Evolutionary conservation across 2,797 vertebrate species (phyloP), one percentile per base, ranked within the genome.

Genomic region (Sphaeramia orbicularis): DNA sequence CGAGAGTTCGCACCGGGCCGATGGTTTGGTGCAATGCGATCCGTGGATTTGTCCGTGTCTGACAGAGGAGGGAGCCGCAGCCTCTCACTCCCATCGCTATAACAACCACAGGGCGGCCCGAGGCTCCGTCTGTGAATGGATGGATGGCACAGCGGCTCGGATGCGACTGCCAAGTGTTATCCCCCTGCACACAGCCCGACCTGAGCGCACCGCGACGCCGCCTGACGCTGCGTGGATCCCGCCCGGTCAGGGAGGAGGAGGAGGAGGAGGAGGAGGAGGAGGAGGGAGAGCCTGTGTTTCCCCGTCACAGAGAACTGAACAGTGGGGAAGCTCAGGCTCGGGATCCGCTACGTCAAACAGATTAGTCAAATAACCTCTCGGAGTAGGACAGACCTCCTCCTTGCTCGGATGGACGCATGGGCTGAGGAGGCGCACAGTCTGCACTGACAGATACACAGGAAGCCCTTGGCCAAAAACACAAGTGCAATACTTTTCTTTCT

Each of bases 21-120:
- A 27, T 38, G 57, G 66, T 88, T 92, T 92, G 90, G 86, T 87
- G 91, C 91, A 92, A 85, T 91, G 90, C 89, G 87, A 92, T 6
- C 24, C 24, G 24, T 27, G 24, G 24, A 27, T 27, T 21, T 21
- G 58, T 14, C 38, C 52, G 71, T 61, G 72, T 69, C 67, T 61
- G 83, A 73, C 21, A 58, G 74, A 71, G 76, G 74, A 70, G 66
- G 70, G 68, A 78, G 73, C 81, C 61, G 80, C 83, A 69, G 8
- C 84, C 86, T 85, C 86, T 83, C 79, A 63, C 88, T 83, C 70
- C 65, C 14, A 79, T 74, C 50, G 76, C 80, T 75, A 73, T 79
- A 84, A 88, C 85, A 80, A 87, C 81, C 85, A 71, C 74, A 13
- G 80, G 86, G 80, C 76, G 77, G 74, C 66, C 68, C 38, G 79